A percentile compares a stretch with the other conserved stretches of the same genome.
Evolutionary conservation across 2,888 invertebrate species (phyloP).

Genomic region (Clanis bilineata): DNA sequence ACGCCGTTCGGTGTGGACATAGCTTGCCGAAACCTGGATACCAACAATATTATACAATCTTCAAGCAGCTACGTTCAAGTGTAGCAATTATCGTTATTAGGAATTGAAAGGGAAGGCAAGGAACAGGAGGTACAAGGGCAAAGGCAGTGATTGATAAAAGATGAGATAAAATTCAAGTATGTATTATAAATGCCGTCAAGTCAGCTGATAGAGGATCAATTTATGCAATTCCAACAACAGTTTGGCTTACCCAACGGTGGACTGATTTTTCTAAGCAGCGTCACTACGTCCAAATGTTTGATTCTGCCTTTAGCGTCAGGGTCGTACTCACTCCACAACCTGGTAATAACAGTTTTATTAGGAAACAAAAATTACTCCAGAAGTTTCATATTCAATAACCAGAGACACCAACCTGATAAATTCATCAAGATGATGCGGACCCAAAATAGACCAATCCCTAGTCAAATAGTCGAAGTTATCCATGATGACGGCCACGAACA

Average conservation of each 20-base stretch:
- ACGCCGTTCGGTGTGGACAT: constrained; percentile 99
- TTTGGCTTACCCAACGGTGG: constrained; percentile 88
- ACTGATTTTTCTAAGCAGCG: constrained; percentile 97
- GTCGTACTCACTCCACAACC: constrained; percentile 99
- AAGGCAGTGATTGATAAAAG: too few species aligned
- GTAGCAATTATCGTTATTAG: too few species aligned
- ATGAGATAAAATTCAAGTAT: too few species aligned
- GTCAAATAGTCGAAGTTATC: constrained; percentile 99
- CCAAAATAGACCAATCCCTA: constrained; percentile 99
- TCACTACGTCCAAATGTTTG: constrained; percentile 99
- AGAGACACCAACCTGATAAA: constrained; percentile 87
- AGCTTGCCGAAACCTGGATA: constrained; percentile 96
- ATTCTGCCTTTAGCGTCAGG: constrained; percentile 99
- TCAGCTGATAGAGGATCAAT: too few species aligned
- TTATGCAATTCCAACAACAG: not conserved
- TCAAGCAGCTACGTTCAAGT: too few species aligned
- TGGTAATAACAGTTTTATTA: constrained; percentile 24
- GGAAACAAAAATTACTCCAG: too few species aligned
- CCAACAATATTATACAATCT: constrained; percentile 3
- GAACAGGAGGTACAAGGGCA: too few species aligned
- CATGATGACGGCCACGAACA: constrained; percentile 99
- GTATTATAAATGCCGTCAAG: too few species aligned
- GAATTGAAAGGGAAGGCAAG: too few species aligned
- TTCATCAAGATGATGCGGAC: constrained; percentile 99
- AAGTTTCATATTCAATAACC: not conserved